Base-by-base conservation (phyloP, 2,797 vertebrate species). In the Danionella dracula region DNA sequence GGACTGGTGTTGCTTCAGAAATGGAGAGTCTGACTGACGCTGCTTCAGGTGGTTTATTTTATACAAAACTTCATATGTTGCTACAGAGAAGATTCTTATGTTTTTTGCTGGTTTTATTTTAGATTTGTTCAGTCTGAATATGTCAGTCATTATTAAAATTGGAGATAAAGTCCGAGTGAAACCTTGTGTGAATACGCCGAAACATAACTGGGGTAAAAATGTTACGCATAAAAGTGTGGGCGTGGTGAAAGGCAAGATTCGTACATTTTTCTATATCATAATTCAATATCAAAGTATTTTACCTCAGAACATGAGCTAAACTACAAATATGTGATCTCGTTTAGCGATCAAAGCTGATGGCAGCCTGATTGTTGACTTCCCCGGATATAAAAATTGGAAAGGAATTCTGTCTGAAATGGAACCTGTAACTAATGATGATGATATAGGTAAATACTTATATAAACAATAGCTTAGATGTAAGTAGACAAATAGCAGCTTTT, bases 111-210 rank as follows among this genome's bases (percentile, higher is more conserved):
- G n/a, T n/a, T 27, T 20, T 51, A 37, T 63, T 53, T 44, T 8
- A 64, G 61, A 54, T 35, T 21, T 45, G 29, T 15, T 9, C 20
- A 17, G 4, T 32, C 44, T 34, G 13, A 65, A 23, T 1, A 4
- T 10, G 16, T 15, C 10, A 23, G 20, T 17, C 10, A 8, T 15
- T 13, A 37, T 72, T 9, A 66, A 63, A 1, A 20, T 70, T 44
- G 74, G 56, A 19, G 74, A 76, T 13, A 27, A 6, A 19, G 66
- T 76, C 23, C 31, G 66, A 54, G 62, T 72, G 15, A 76, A 72
- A 38, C 4, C 32, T 5, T 69, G 70, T 4, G 17, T 76, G 12
- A n/a, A 2, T 1, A 70, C 5, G 6, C 74, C 74, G 42, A 69
- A 63, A 63, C 35, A 27, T n/a, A 32, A 57, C 4, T 76, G 74